phyloP scores from a whole-genome alignment of 2,888 invertebrate species.

The Mythimna vitellina region DNA sequence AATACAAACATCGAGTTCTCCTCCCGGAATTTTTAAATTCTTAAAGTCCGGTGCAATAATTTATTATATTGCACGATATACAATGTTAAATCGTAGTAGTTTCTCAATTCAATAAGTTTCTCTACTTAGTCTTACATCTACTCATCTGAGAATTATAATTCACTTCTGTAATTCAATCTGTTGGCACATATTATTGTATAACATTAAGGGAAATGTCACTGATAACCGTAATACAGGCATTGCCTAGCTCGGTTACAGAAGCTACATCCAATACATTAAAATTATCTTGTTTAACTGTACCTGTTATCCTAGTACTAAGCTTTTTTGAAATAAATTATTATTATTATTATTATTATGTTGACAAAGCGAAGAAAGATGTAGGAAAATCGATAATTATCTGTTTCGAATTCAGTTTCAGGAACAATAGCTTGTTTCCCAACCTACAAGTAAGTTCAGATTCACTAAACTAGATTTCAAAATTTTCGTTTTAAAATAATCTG shows the following conservation, averaged over 20 bases:
- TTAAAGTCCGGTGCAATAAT: conserved; percentile 19
- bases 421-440: background rate
- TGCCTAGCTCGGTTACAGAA: no score
- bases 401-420: background rate
- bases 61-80: conserved; percentile 17
- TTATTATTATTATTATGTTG: background rate
- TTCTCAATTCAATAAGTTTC: conserved; percentile 14
- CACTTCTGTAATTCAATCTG: no score
- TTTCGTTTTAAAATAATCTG: background rate
- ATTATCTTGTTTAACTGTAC: no score
- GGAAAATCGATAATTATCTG: conserved; percentile 4
- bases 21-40: conserved; percentile 14
- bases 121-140: conserved; percentile 12
- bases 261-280: no score
- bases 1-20: background rate
- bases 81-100: conserved; percentile 3
- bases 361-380: conserved; percentile 1
- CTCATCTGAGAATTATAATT: conserved; percentile 4
- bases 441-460: background rate
- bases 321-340: no score
- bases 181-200: no score
- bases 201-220: no score
- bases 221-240: no score
- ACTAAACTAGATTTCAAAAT: background rate
- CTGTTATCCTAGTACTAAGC: no score